Conservation (phyloP, 1,140 invertebrate genomes). For the Drosophila parvula region DNA sequence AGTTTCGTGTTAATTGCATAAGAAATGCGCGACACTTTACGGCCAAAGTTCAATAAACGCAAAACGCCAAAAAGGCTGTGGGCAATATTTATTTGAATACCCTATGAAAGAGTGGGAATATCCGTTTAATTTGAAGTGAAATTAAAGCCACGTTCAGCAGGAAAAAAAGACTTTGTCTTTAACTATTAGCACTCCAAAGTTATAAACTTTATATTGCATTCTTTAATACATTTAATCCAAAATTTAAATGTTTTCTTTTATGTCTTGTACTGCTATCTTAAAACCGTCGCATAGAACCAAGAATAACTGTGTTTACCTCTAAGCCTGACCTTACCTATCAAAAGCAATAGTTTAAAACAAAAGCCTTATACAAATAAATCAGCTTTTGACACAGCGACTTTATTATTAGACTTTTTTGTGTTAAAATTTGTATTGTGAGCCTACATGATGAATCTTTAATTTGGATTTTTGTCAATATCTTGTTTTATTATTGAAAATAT, state of each 20-base stretch:
- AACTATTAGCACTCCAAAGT: background rate
- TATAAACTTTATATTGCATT: background rate
- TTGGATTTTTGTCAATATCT: background rate
- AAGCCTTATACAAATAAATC: background rate
- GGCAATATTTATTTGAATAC: constrained; percentile 35
- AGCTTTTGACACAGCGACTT: background rate
- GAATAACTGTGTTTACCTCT: background rate
- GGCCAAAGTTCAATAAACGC: constrained; percentile 77
- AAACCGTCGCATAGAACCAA: background rate
- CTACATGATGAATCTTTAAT: background rate
- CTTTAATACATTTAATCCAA: background rate
- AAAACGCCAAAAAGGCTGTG: constrained; percentile 28
- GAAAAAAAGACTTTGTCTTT: background rate
- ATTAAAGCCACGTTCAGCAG: background rate
- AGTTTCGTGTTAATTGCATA: constrained; percentile 78
- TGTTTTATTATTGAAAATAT: background rate
- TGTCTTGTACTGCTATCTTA: background rate
- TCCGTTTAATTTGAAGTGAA: background rate
- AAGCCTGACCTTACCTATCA: background rate
- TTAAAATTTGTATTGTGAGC: background rate
- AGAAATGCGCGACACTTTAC: constrained; percentile 63
- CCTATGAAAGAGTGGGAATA: background rate
- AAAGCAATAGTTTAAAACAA: background rate
- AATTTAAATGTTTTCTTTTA: background rate
- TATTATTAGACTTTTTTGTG: background rate